Evolutionary conservation across 37 sponge, comb jelly and placozoan genomes (phyloP), one percentile per base, ranked within the genome.

Genomic region (Beroe forskalii): DNA sequence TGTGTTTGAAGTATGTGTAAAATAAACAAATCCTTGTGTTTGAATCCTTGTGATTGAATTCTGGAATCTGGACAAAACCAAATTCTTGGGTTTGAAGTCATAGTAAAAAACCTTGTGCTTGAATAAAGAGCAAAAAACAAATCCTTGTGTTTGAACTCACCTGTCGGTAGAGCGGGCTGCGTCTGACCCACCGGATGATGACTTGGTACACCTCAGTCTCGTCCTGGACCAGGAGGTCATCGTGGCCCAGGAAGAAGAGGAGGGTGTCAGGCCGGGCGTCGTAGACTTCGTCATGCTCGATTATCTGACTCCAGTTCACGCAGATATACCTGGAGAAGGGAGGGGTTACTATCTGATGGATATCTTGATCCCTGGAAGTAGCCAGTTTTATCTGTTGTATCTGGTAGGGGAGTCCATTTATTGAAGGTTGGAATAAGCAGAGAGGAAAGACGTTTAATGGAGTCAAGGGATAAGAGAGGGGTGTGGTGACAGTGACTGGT

Each of bases 181-280:
- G 44, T 40, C 86, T 35, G 55, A 80, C 86, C 86, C 86, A 80
- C 4, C 86, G 20, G 23, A 80, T 80, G 30, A 80, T 80, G 4
- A 80, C 86, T 23, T 41, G 44, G 20, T 80, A 80, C 37, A 80
- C 86, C 28, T 80, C 86, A 23, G 86, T 43, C 55, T 80, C 86
- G 22, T 80, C 35, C 86, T 43, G 55, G 38, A 80, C 86, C 1
- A 80, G 38, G 0, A 80, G 86, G 28, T 80, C 86, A 37, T 80
- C 86, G 55, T 80, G 37, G 3, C 86, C 86, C 55, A 80, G 55
- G 30, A 80, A 80, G 48, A 30, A 27, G 6, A 80, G 86, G n/a
- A 80, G 86, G n/a, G 86, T 80, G 12, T 80, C 86, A 22, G 86
- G 86, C 3, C 86, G 43, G 43, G 86, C 86, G 30, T 80, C 86